Percentiles rank a stretch among this genome's conserved stretches.
These are phyloP conservation scores for Sparus aurata DNA, from an alignment of 2,797 vertebrate species.

Conservation along the genomic window DNA sequence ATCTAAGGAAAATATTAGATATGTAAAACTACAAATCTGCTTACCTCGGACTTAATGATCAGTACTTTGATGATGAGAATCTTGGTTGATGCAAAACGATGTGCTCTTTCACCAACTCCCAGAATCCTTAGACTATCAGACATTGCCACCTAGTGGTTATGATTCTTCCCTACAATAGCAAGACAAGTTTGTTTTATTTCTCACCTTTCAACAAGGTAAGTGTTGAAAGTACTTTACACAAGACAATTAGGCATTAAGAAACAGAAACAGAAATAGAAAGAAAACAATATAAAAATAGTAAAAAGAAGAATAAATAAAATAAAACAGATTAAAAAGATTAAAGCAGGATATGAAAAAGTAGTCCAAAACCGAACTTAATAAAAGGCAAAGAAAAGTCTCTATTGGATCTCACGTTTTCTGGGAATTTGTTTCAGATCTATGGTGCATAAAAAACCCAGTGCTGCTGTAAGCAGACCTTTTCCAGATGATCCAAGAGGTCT, in stretches of 20 bases:
- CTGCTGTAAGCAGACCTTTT: no score
- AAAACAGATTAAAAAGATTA: no score
- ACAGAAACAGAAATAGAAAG: background rate
- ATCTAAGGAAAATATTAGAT: background rate
- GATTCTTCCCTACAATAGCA: background rate
- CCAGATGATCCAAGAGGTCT: no score
- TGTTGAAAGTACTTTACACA: background rate
- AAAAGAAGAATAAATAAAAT: background rate
- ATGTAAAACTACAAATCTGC: background rate
- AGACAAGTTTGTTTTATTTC: background rate
- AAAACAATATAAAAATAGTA: no score
- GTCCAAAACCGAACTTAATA: no score
- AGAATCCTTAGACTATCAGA: background rate
- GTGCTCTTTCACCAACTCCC: background rate
- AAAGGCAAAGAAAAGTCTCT: no score
- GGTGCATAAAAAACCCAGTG: background rate
- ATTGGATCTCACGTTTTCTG: no score
- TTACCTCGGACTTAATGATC: background rate
- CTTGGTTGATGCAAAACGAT: background rate
- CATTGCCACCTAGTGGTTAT: conserved; percentile 53
- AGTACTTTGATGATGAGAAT: background rate
- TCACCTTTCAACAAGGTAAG: background rate
- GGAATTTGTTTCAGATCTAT: background rate
- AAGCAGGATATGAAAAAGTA: no score
- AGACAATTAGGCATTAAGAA: background rate